Evolutionary conservation across 2,797 vertebrate species (phyloP), one percentile per base, ranked within the genome.

Genomic region (Cynopterus sphinx): DNA sequence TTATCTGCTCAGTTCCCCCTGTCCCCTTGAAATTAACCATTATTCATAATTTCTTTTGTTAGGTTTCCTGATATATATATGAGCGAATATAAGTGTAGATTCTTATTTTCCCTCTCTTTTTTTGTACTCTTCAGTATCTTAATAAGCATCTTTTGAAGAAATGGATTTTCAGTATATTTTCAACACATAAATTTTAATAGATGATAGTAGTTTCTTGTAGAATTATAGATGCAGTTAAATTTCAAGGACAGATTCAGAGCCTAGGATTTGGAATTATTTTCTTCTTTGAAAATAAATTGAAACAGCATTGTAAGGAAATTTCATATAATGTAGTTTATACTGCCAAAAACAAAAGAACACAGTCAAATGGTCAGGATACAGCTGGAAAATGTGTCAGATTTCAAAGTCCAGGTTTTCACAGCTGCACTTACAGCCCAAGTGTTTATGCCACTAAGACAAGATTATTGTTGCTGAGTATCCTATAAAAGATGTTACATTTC

Each of bases 401-500:
- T 87, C 85, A 83, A 90, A 84, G 85, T 28, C 22, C 7, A 61
- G 33, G 33, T 68, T 93, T 93, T 81, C 46, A 79, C 33, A 84
- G 33, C 33, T 79, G 65, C 41, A 77, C 73, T 88, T 79, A 84
- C 2, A 75, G 24, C 31, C 77, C 59, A 81, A 74, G 46, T 73
- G 9, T 92, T 59, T 92, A n/a, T 49, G 55, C 59, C 67, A 63
- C 65, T 79, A 46, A 79, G 31, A 90, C 39, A 92, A 57, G 63
- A 87, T 36, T 43, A 71, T 46, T 63, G 21, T 91, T 43, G 11
- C 67, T 77, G 71, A 22, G 26, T 81, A 31, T 36, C 9, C 19
- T 70, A 11, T 75, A 75, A 77, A 92, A 84, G 16, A 81, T 75
- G 77, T 68, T 39, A 75, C n/a, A 90, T 94, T 91, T 93, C 92